A percentile compares a stretch with the other conserved stretches of the same genome.
Conservation (phyloP, 2,113 vertebrate species). For the Poecilia latipinna region DNA sequence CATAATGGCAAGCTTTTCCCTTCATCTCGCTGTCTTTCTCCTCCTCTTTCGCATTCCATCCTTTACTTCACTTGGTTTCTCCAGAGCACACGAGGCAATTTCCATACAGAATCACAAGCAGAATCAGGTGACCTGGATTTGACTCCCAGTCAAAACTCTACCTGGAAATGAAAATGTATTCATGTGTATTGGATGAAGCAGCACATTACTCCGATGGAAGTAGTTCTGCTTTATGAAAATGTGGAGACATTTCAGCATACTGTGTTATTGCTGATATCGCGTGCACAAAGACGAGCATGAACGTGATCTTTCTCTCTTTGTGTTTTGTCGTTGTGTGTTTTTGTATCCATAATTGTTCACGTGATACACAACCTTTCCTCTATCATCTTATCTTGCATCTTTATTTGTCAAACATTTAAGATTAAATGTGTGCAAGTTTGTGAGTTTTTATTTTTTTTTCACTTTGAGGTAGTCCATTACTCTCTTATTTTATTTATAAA, state of each 20-base stretch:
- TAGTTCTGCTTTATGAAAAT: slow-evolving; percentile 54
- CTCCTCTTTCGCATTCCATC: neutral
- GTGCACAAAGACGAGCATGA: slow-evolving; percentile 28
- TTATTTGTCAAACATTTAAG: neutral
- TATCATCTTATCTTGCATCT: no score
- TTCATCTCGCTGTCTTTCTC: slow-evolving; percentile 2
- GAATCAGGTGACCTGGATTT: slow-evolving; percentile 79
- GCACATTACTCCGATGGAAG: slow-evolving; percentile 56
- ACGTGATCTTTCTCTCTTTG: slow-evolving; percentile 30
- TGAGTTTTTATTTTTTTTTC: neutral
- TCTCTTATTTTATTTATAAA: no score
- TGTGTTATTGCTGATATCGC: slow-evolving; percentile 50
- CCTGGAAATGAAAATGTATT: slow-evolving; percentile 71
- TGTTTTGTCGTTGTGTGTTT: slow-evolving; percentile 17
- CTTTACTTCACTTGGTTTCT: slow-evolving; percentile 64
- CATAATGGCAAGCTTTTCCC: slow-evolving; percentile 64
- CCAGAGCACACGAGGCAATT: slow-evolving; percentile 73
- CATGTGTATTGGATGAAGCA: slow-evolving; percentile 63
- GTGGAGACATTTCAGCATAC: slow-evolving; percentile 30
- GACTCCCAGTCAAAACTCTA: slow-evolving; percentile 71
- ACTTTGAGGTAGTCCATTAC: neutral
- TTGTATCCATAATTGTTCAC: slow-evolving; percentile 38
- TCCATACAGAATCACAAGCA: slow-evolving; percentile 77
- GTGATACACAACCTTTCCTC: neutral
- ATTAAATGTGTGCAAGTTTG: neutral